Conservation (phyloP, 1,140 invertebrate genomes). For the Aphaenogaster floridana region DNA sequence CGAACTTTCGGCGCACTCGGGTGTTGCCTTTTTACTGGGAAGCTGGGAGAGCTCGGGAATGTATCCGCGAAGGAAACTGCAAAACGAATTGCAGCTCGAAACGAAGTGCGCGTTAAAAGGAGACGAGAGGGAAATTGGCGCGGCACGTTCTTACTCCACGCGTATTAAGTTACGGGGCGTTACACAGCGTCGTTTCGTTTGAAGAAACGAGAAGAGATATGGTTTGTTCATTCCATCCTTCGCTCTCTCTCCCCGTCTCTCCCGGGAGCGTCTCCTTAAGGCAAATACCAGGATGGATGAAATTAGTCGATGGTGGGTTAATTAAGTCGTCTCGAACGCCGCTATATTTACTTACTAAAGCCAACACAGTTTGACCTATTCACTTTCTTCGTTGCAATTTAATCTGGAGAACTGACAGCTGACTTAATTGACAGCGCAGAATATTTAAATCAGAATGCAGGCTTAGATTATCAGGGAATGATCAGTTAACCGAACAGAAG, state of each 20-base stretch:
- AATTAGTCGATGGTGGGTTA: constrained; percentile 38
- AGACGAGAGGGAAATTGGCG: constrained; percentile 36
- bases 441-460: neutral
- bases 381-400: constrained; percentile 26
- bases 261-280: neutral
- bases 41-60: neutral
- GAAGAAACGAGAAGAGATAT: neutral
- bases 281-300: constrained; percentile 1
- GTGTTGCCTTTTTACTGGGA: neutral
- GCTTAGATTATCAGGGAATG: neutral
- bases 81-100: neutral
- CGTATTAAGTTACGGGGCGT: constrained; percentile 23
- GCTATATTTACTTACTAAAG: constrained; percentile 25
- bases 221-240: neutral
- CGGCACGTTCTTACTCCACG: neutral
- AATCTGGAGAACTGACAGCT: neutral
- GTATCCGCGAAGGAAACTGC: neutral
- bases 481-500: neutral
- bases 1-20: neutral
- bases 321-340: neutral
- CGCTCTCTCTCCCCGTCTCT: no score
- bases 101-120: constrained; percentile 31
- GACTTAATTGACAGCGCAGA: neutral
- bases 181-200: neutral
- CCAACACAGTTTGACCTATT: constrained; percentile 12